phyloP scores from a whole-genome alignment of 2,797 vertebrate species.

The Alca torda region DNA sequence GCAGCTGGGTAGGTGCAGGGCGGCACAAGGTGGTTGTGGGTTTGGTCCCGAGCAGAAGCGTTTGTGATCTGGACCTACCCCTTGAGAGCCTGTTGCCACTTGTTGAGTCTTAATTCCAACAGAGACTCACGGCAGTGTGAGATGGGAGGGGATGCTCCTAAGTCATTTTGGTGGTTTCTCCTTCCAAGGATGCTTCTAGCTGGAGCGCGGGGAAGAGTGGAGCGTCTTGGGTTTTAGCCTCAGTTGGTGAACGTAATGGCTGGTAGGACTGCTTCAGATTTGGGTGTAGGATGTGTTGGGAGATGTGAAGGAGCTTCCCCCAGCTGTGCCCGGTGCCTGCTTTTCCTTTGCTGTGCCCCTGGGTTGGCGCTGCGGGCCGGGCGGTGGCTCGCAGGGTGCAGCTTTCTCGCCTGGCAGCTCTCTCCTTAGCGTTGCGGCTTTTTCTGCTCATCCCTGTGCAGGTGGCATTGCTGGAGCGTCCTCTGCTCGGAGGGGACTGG shows the following conservation, averaged over 20 bases:
- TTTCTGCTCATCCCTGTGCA: not conserved
- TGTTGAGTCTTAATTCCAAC: not conserved
- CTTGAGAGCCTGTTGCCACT: not conserved
- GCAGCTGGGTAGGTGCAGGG: not conserved
- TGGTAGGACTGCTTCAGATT: not conserved
- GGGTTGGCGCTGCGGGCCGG: rapidly evolving
- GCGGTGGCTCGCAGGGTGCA: rapidly evolving
- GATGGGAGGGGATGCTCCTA: not conserved
- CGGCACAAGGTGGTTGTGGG: not conserved
- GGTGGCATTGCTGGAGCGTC: rapidly evolving
- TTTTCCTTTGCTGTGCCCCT: not conserved
- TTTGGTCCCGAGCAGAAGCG: not conserved
- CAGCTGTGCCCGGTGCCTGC: not conserved
- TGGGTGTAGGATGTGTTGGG: not conserved
- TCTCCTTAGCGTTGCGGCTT: not conserved
- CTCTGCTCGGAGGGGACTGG: not conserved
- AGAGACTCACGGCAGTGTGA: not conserved
- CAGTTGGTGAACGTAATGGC: rapidly evolving
- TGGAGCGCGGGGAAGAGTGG: not conserved
- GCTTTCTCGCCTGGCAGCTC: not conserved
- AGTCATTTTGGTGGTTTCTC: not conserved
- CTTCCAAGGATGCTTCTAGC: not conserved
- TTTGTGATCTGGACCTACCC: not conserved
- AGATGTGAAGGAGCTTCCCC: not conserved
- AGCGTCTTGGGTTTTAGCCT: not conserved